phyloP scores from a whole-genome alignment of 2,888 invertebrate species.

The Lissonota sp. region DNA sequence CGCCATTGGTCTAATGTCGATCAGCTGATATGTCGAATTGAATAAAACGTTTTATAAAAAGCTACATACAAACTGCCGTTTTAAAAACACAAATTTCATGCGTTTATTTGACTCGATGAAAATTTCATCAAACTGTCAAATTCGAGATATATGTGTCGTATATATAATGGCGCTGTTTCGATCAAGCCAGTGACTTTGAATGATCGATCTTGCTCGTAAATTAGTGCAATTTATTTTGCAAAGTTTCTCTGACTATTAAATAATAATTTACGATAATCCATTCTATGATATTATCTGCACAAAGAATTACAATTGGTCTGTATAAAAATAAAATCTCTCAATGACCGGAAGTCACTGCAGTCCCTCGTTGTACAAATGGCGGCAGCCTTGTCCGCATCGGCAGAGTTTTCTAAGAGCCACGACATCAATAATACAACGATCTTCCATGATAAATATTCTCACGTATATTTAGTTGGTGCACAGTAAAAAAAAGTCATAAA shows the following conservation, averaged over 20 bases:
- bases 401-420: no score
- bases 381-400: background rate
- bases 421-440: background rate
- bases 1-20: no score
- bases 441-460: background rate
- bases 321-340: background rate
- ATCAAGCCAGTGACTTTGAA: conserved; percentile 41
- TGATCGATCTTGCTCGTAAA: background rate
- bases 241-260: background rate
- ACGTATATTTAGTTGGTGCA: no score
- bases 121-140: conserved; percentile 32
- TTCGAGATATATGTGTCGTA: background rate
- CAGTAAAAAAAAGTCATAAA: no score
- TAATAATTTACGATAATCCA: background rate
- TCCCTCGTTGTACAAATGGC: conserved; percentile 5
- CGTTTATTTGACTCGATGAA: conserved; percentile 21
- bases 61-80: background rate
- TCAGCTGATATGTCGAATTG: no score
- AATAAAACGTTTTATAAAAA: no score
- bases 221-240: background rate
- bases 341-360: conserved; percentile 3
- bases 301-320: background rate
- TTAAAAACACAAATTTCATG: background rate
- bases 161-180: conserved; percentile 40
- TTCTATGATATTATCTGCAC: background rate